Evolutionary conservation across 2,797 vertebrate species (phyloP), one percentile per base, ranked within the genome.

Genomic region (Siniperca scherzeri): DNA sequence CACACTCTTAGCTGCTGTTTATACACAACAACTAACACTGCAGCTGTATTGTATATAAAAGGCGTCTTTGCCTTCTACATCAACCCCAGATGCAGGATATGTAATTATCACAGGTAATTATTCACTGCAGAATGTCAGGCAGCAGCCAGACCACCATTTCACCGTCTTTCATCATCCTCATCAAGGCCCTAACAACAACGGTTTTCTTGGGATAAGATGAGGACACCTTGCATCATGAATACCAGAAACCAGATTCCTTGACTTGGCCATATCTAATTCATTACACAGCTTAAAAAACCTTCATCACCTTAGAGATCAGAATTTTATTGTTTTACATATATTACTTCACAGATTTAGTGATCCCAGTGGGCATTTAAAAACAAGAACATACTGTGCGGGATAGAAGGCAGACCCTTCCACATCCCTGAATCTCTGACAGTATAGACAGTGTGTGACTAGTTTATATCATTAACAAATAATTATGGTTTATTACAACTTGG

Each of bases 131-230:
- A 86, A 67, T 75, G 74, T 89, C 82, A 82, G 62, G 48, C 72
- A 70, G 80, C 74, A 87, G 72, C 71, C 84, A 72, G 85, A 80
- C 55, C 70, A 59, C 61, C 40, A 50, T 96, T 96, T 94, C 94
- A 89, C 46, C 69, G 55, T 76, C 88, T 96, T 95, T 95, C 94
- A 95, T 96, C 95, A 95, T 90, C 91, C 84, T 89, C 85, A 89
- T 92, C 75, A 83, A 83, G 71, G 78, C 70, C 69, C 50, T 61
- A 52, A 86, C 74, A 73, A 81, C 59, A 72, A 52, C 57, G 38
- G 72, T 59, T 79, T 89, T 82, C 72, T 72, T 42, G 6, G 77
- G 82, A 86, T 80, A 78, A 87, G 87, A 78, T 38, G 76, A 89
- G 80, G 85, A 88, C 85, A 83, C 70, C 72, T 90, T 88, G 74